Evolutionary conservation across 1,140 invertebrate genomes (phyloP).

Genomic region (Lysiphlebus fabarum): DNA sequence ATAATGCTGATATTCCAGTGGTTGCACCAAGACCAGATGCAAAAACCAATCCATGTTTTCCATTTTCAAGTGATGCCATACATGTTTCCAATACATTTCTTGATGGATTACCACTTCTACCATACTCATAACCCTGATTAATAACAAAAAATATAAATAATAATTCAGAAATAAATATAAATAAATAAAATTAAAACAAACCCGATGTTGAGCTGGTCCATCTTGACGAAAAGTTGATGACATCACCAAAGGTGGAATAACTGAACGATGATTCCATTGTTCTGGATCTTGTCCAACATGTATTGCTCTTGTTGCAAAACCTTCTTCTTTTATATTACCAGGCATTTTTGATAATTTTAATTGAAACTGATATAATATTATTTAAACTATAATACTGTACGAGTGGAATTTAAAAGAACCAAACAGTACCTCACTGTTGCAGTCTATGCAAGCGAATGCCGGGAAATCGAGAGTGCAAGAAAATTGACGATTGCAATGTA

Average conservation of each 20-base stretch:
- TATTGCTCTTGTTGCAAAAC: slow-evolving; percentile 86
- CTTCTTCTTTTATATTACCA: slow-evolving; percentile 38
- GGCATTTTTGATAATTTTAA: slow-evolving; percentile 24
- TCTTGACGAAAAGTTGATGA: slow-evolving; percentile 93
- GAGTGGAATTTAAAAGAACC: too few relatives aligned
- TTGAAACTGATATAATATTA: too few relatives aligned
- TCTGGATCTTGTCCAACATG: slow-evolving; percentile 86
- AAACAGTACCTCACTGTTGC: too few relatives aligned
- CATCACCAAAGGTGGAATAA: slow-evolving; percentile 88
- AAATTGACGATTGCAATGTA: too few relatives aligned
- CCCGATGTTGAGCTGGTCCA: slow-evolving; percentile 73
- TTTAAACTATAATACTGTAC: too few relatives aligned
- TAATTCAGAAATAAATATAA: too few relatives aligned
- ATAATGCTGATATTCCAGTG: slow-evolving; percentile 69
- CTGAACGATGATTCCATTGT: slow-evolving; percentile 75
- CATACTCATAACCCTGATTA: slow-evolving; percentile 84
- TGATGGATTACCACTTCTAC: slow-evolving; percentile 92
- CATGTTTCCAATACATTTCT: slow-evolving; percentile 85
- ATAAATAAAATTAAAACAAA: slow-evolving; percentile 46
- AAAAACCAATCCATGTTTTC: slow-evolving; percentile 82
- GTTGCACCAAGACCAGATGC: slow-evolving; percentile 88
- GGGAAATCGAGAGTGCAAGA: too few relatives aligned
- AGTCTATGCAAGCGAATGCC: too few relatives aligned
- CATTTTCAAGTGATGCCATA: slow-evolving; percentile 86
- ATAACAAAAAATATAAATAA: too few relatives aligned